A percentile compares a stretch with the other conserved stretches of the same genome.
Evolutionary conservation across 2,113 vertebrate genomes (phyloP).

Genomic region (Xenopus borealis): DNA sequence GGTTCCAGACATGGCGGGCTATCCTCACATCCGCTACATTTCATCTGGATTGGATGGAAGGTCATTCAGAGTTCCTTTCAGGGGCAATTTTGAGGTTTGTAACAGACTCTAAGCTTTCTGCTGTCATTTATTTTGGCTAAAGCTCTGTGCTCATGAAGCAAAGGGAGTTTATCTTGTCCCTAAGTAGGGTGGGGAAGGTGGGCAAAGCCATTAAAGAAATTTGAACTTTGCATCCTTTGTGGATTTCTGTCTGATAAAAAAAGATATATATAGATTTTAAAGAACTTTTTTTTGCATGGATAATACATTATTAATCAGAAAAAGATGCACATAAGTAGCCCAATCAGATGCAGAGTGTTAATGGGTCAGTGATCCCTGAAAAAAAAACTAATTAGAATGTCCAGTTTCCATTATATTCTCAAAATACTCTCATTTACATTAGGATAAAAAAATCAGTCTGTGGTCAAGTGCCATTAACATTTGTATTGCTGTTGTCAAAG

Average conservation of each 20-base stretch:
- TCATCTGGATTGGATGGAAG: slow-evolving; percentile 95
- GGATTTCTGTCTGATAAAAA: not conserved
- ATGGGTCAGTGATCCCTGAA: slow-evolving; percentile 44
- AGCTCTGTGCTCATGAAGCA: not conserved
- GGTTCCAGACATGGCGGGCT: slow-evolving; percentile 85
- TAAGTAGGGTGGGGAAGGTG: not conserved
- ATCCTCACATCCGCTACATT: slow-evolving; percentile 98
- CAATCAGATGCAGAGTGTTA: slow-evolving; percentile 67
- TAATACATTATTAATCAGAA: not conserved
- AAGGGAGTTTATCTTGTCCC: not conserved
- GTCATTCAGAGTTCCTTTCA: slow-evolving; percentile 79
- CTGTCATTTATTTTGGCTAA: slow-evolving; percentile 40
- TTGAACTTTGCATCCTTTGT: not conserved
- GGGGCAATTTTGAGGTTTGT: slow-evolving; percentile 94
- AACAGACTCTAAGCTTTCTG: slow-evolving; percentile 54
- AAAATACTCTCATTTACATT: too few relatives aligned
- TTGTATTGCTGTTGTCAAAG: too few relatives aligned
- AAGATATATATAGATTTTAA: too few relatives aligned
- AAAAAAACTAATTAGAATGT: too few relatives aligned
- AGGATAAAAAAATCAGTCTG: too few relatives aligned
- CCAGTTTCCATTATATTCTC: too few relatives aligned
- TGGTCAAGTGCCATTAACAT: too few relatives aligned
- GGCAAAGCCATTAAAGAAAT: not conserved
- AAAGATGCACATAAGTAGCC: not conserved
- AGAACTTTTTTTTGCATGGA: too few relatives aligned